Base-by-base conservation (phyloP, 1,140 invertebrate species). In the Brachionus koreanus region DNA sequence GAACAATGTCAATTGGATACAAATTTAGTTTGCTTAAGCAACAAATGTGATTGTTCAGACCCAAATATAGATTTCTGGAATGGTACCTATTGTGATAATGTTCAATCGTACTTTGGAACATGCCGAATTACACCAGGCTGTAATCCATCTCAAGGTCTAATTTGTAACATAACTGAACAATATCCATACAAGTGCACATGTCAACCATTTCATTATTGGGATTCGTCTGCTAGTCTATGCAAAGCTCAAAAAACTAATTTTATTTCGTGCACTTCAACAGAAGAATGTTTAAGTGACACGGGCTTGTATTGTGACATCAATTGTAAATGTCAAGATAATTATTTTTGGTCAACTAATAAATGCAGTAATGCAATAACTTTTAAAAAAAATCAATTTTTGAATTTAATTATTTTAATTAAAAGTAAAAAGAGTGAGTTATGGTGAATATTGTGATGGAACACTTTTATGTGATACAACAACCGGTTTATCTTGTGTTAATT, bases 131-230 rank as follows among this genome's bases (percentile, higher is more conserved):
- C 39, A 46, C 12, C 43, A 76, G 37, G 25, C 6, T 76, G 74
- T 57, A 43, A 46, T n/a, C 74, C 74, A 33, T 52, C 23, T 7
- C 35, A 29, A 29, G 43, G 43, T 10, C 74, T 76, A 23, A 19
- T 76, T 33, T 76, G 74, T 35, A 46, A 76, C 19, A 19, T 76
- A 16, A 46, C 37, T 25, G 74, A 76, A 57, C 42, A 46, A 10
- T 49, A 49, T n/a, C 74, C 74, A 3, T 35, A 76, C 43, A 49
- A 57, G n/a, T 76, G 74, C 23, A 35, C 49, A 33, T 76, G 74
- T 52, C 74, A 13, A 35, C 10, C 49, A 7, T 46, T 23, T 35
- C 13, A 46, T 16, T 76, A 76, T 16, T 76, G 74, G 74, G 42
- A 76, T 57, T 29, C 23, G 7, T n/a, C 49, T 33, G 33, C 0